Percentiles rank a stretch among this genome's conserved stretches.
Conservation (phyloP, 1,140 invertebrate genomes). For the Drosophila lini region DNA sequence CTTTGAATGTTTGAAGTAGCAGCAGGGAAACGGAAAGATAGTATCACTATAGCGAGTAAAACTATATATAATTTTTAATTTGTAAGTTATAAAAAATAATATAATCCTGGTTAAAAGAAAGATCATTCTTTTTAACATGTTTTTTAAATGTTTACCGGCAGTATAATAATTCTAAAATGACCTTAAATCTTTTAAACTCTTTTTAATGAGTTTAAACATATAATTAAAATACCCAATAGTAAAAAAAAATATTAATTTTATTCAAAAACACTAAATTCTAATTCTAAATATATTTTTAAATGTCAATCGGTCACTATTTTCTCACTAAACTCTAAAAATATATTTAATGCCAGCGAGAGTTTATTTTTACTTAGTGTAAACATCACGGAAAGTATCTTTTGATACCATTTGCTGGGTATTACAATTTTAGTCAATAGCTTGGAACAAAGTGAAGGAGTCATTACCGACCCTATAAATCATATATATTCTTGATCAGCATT, state of each 20-base stretch:
- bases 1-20: constrained; percentile 15
- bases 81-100: background rate
- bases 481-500: background rate
- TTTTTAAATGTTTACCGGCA: too few species aligned
- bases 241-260: too few species aligned
- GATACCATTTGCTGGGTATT: background rate
- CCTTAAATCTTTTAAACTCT: background rate
- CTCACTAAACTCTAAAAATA: background rate
- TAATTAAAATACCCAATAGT: background rate
- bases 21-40: background rate
- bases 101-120: too few species aligned
- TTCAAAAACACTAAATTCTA: background rate
- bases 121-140: too few species aligned
- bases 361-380: background rate
- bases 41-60: background rate
- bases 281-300: background rate
- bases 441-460: background rate
- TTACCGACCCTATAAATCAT: background rate
- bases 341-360: background rate
- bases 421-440: background rate
- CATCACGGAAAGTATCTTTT: background rate
- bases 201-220: background rate
- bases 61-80: background rate
- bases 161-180: too few species aligned
- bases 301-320: background rate